Base-by-base conservation (phyloP, 1,140 invertebrate genomes). In the Lepidostoma basale region DNA sequence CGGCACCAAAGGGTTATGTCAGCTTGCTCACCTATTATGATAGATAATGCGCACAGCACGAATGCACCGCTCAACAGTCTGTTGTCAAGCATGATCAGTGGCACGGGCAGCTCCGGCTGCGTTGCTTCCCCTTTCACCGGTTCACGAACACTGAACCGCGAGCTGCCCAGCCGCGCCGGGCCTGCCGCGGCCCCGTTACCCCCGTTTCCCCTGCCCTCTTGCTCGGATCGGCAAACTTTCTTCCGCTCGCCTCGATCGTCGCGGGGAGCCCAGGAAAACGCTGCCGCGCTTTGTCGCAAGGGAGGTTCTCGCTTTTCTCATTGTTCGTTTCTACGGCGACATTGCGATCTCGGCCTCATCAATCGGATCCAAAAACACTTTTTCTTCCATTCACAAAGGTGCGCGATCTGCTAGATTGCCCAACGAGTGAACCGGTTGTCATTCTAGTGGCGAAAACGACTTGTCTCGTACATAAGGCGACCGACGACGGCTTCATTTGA, bases 251-350 rank as follows among this genome's bases (percentile, higher is more conserved):
- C 69, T 67, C 66, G 66, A 56, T 28, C 47, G 39, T 62, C 54
- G 45, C 28, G 64, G 62, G 40, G 69, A 65, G 69, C 68, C 69
- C 67, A 71, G 69, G 69, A 68, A 68, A 71, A 69, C 68, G 39
- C 54, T n/a, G n/a, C n/a, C n/a, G n/a, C n/a, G 49, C 33, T 45
- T 63, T 62, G 33, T 36, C 8, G 10, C 12, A n/a, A 14, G n/a
- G 20, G n/a, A 47, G 39, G 40, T 44, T 44, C 54, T 9, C 33
- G 5, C 10, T 12, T 36, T n/a, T 9, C 14, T 9, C 33, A 36
- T 36, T 36, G 14, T n/a, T 36, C 33, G 33, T 9, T 5, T 36
- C 2, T 36, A n/a, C 10, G 10, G 10, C 10, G 33, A 9, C 10
- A 36, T 36, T 36, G 5, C 5, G 33, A 9, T n/a, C 14, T n/a